Conservation (phyloP, 2,888 invertebrate genomes). For the Temnothorax rugatulus region DNA sequence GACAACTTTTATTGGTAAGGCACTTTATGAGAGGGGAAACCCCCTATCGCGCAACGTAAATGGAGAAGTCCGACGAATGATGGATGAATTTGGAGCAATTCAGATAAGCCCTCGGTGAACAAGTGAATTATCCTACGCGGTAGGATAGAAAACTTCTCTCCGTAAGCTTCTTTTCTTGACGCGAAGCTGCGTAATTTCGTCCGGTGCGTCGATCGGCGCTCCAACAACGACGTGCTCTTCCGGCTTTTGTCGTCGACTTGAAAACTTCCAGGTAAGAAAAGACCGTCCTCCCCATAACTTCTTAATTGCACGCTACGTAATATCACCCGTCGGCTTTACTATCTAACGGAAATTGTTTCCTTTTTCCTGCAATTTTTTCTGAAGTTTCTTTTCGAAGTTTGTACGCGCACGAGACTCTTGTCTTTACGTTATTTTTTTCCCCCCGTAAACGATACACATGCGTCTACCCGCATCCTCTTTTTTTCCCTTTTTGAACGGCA, state of each 20-base stretch:
- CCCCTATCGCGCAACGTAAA: neutral
- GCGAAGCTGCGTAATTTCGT: slow-evolving; percentile 21
- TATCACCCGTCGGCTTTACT: neutral
- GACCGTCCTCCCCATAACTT: slow-evolving; percentile 35
- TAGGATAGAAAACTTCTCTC: neutral
- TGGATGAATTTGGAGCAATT: slow-evolving; percentile 32
- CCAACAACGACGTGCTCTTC: slow-evolving; percentile 1
- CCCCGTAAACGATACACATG: neutral
- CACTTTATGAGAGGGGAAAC: neutral
- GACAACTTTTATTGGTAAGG: slow-evolving; percentile 42
- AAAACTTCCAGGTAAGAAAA: slow-evolving; percentile 52
- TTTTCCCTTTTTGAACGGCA: neutral
- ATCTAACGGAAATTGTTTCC: slow-evolving; percentile 19
- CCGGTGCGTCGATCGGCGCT: slow-evolving; percentile 1
- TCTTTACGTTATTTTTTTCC: neutral
- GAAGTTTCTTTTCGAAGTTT: slow-evolving; percentile 28
- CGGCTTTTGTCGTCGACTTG: slow-evolving; percentile 38
- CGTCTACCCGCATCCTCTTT: neutral
- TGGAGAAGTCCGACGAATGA: neutral
- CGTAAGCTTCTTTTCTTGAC: neutral
- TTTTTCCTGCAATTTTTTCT: neutral
- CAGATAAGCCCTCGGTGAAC: neutral
- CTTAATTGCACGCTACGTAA: slow-evolving; percentile 53
- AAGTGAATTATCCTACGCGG: slow-evolving; percentile 18
- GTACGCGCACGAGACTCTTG: neutral